Evolutionary conservation across 1,140 invertebrate genomes (phyloP), one percentile per base, ranked within the genome.

Genomic region (Lineus longissimus): DNA sequence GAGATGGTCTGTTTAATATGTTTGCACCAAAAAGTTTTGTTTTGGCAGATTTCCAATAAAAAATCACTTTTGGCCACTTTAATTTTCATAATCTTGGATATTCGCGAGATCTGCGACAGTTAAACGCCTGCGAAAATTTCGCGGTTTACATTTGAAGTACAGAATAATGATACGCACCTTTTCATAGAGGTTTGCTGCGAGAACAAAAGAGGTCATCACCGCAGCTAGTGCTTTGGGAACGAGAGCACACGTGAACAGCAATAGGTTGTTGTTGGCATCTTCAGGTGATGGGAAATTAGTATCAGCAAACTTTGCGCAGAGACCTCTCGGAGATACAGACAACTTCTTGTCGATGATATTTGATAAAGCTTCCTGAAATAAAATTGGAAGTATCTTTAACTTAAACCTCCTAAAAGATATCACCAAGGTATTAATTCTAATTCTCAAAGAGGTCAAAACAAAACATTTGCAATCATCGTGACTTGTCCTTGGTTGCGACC

Each of bases 161-260:
- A 23, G 22, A 41, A 27, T 2, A 23, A 31, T 22, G 11, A 59
- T n/a, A 17, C 43, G 57, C 63, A 73, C 72, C 59, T 67, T 33
- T 6, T 67, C 23, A 30, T 40, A 51, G 29, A 54, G 29, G 23
- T 45, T 61, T 6, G 69, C 60, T 22, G 65, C 63, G 23, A 73
- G 58, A n/a, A 68, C 51, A 30, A 71, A 67, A 22, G 70, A 71
- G 27, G 71, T 69, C 15, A 74, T 57, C 11, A 73, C 29, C 15
- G 71, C 73, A 1, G 68, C 66, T 25, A 74, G 31, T 9, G 70
- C 71, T 57, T 74, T 74, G 11, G 73, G 71, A 40, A 74, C 67
- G 2, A 74, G 60, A 9, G 73, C 71, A 29, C 71, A 74, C 1
- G 68, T 71, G 63, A 74, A 73, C 17, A 74, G 54, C 23, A 74